Evolutionary conservation across 2,797 vertebrate genomes (phyloP).

Genomic region (Paguma larvata): DNA sequence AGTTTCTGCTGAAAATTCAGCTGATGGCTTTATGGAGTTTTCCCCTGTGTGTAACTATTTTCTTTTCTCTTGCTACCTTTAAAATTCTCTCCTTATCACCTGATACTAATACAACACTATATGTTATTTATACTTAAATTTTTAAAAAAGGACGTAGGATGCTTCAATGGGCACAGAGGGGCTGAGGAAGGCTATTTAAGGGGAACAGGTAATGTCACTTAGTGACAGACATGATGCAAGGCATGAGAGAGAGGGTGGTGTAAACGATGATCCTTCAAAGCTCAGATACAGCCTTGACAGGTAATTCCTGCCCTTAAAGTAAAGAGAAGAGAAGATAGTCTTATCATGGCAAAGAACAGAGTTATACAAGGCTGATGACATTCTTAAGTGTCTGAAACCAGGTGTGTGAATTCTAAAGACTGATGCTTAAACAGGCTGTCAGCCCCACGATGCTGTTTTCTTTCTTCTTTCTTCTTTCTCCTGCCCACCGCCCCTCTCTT

Average conservation of each 20-base stretch:
- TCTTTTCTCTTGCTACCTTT: not conserved
- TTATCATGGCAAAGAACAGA: slow-evolving; percentile 19
- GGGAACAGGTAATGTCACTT: not conserved
- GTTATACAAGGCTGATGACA: not conserved
- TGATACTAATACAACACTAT: not conserved
- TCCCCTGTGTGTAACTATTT: not conserved
- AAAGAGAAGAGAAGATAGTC: slow-evolving; percentile 45
- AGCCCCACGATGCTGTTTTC: not conserved
- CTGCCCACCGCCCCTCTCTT: too few species aligned
- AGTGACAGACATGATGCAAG: slow-evolving; percentile 29
- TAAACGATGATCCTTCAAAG: not conserved
- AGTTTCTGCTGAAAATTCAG: not conserved
- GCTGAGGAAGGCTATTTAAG: not conserved
- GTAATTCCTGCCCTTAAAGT: slow-evolving; percentile 39
- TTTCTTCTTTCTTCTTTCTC: not conserved
- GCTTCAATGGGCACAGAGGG: not conserved
- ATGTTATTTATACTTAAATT: not conserved
- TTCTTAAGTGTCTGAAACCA: not conserved
- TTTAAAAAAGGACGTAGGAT: not conserved
- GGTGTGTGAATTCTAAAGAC: slow-evolving; percentile 28
- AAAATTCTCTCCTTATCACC: not conserved
- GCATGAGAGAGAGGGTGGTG: not conserved
- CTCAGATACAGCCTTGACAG: slow-evolving; percentile 43
- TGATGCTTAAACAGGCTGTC: slow-evolving; percentile 3
- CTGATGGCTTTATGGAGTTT: not conserved